phyloP scores from a whole-genome alignment of 2,113 vertebrate genomes.

The Alces alces region DNA sequence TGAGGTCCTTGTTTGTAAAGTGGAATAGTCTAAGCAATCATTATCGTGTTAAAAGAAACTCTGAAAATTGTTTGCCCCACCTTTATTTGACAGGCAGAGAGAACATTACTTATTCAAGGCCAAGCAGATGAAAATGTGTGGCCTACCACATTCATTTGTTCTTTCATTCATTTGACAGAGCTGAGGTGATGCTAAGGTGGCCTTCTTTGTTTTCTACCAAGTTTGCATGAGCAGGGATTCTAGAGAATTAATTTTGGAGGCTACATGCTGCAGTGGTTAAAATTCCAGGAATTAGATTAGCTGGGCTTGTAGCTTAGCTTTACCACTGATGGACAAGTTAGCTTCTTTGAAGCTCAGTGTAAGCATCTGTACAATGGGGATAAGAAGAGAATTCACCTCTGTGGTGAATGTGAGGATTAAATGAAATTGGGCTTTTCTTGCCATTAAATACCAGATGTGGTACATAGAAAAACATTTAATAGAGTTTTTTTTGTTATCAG shows the following conservation, averaged over 20 bases:
- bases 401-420: background rate
- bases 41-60: background rate
- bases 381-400: background rate
- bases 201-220: background rate
- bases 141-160: background rate
- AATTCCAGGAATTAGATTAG: background rate
- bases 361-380: background rate
- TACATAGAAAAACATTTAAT: background rate
- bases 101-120: background rate
- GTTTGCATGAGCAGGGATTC: background rate
- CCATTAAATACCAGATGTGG: background rate
- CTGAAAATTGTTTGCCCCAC: background rate
- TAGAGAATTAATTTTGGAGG: background rate
- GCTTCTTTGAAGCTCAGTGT: background rate
- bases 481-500: background rate
- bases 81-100: background rate
- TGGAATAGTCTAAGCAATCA: background rate
- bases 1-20: background rate
- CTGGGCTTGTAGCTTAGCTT: background rate
- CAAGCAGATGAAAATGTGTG: background rate
- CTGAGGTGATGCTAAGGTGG: background rate
- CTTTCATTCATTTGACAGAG: background rate
- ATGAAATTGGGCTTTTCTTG: background rate
- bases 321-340: background rate
- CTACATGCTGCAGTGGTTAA: background rate